A percentile compares a stretch with the other conserved stretches of the same genome.
phyloP scores from a whole-genome alignment of 2,888 invertebrate species.

The Bugula neritina region DNA sequence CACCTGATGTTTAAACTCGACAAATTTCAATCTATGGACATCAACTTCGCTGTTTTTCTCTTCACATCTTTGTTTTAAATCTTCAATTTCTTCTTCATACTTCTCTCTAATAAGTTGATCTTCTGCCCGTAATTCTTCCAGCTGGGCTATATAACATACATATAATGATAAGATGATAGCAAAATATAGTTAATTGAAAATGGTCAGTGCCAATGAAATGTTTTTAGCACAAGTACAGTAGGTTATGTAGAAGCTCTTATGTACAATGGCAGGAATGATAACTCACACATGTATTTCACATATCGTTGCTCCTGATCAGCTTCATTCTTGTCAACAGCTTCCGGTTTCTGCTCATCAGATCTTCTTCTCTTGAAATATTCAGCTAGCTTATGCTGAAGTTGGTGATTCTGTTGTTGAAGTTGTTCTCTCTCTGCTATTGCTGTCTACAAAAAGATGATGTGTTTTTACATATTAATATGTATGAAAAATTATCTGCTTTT shows the following conservation, averaged over 20 bases:
- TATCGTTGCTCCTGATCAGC: constrained; percentile 53
- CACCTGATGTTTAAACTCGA: constrained; percentile 49
- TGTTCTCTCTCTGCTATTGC: constrained; percentile 45
- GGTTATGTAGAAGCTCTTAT: no score
- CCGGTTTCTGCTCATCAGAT: constrained; percentile 42
- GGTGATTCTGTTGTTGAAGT: constrained; percentile 46
- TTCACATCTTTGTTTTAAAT: constrained; percentile 44
- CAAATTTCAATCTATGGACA: constrained; percentile 44
- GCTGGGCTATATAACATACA: constrained; percentile 38
- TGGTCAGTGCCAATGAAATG: no score
- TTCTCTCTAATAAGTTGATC: constrained; percentile 39
- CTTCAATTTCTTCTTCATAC: constrained; percentile 43
- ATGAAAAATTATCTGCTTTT: no score
- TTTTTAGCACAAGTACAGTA: no score
- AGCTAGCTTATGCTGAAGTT: constrained; percentile 51
- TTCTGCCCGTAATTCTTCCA: constrained; percentile 47
- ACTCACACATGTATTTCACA: constrained; percentile 48
- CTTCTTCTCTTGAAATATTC: constrained; percentile 53
- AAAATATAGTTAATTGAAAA: no score
- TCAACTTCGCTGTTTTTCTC: constrained; percentile 46
- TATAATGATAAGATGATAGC: no score
- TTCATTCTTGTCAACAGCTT: constrained; percentile 49
- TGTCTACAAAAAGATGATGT: constrained; percentile 34
- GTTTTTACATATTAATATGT: no score
- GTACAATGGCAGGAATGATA: no score